Conservation (phyloP, 2,113 vertebrate species). For the Dendrocopos noguchii region DNA sequence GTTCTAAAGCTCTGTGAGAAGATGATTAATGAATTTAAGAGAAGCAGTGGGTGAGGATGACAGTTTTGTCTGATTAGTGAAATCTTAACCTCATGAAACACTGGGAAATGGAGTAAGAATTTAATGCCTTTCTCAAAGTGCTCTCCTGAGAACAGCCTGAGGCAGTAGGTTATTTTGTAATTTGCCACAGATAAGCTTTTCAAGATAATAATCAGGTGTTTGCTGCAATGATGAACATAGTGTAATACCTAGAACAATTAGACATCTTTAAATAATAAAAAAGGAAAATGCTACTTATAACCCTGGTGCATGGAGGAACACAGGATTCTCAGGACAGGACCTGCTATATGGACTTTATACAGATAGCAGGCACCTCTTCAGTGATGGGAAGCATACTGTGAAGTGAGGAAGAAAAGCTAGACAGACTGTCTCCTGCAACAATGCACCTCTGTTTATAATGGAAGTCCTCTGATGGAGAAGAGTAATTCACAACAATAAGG, state of each 20-base stretch:
- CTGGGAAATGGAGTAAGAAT: neutral
- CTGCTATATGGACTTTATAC: neutral
- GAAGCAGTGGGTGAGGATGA: neutral
- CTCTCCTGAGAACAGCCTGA: neutral
- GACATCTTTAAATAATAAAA: neutral
- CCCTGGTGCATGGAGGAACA: neutral
- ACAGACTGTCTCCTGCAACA: neutral
- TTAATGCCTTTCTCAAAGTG: neutral
- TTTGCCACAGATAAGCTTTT: neutral
- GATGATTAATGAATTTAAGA: neutral
- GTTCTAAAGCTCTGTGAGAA: neutral
- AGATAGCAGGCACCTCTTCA: neutral
- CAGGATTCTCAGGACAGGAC: neutral
- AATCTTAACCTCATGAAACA: neutral
- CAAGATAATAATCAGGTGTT: neutral
- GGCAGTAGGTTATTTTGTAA: neutral
- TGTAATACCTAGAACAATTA: neutral
- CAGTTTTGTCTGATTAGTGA: neutral
- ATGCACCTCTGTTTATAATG: neutral
- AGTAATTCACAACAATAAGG: neutral
- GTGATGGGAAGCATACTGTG: neutral
- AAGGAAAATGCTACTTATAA: neutral
- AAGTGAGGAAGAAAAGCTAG: neutral
- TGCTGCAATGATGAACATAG: neutral
- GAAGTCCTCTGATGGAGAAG: neutral